Base-by-base conservation (phyloP, 1,140 invertebrate genomes). In the Potamilus streckersoni region DNA sequence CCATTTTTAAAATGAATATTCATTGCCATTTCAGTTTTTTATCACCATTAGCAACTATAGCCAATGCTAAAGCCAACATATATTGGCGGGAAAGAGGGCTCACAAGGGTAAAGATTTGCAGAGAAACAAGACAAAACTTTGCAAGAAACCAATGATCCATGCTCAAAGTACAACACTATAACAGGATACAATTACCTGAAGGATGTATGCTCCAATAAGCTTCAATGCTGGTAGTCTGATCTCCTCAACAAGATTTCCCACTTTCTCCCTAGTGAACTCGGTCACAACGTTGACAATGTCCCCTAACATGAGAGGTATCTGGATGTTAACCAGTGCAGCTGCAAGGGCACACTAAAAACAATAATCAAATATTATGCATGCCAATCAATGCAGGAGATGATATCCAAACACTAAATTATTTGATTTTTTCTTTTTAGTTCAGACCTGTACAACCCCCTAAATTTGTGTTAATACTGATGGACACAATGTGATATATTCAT, bases 271-370 rank as follows among this genome's bases (percentile, higher is more conserved):
- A 56, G 84, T 84, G 78, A 89, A 87, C 69, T 83, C 84, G 91
- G 92, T 88, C 61, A 97, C 90, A 16, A 94, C 92, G 89, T 96
- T 95, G 27, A 96, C 93, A 20, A 96, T 84, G 77, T 93, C 91
- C 60, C 95, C 95, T 27, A 97, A 90, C 71, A 94, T 83, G 77
- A 94, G 90, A 2, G 96, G 95, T 80, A 96, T 94, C 87, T 94
- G 91, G 77, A 96, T 95, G 85, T 97, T 97, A 73, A 96, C 90
- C 65, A 94, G 80, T 2, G 96, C 95, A 69, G 95, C 95, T 78
- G 93, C 89, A 55, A 96, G 86, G 17, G 96, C 95, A 82, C 94
- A 94, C 95, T 96, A 75, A 16, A 83, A 80, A 55, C 73, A 69
- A 71, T 71, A 75, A 70, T 59, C 13, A 71, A n/a, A 49, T 59